Conservation (phyloP, 2,113 vertebrate species). For the Electrona antarctica region DNA sequence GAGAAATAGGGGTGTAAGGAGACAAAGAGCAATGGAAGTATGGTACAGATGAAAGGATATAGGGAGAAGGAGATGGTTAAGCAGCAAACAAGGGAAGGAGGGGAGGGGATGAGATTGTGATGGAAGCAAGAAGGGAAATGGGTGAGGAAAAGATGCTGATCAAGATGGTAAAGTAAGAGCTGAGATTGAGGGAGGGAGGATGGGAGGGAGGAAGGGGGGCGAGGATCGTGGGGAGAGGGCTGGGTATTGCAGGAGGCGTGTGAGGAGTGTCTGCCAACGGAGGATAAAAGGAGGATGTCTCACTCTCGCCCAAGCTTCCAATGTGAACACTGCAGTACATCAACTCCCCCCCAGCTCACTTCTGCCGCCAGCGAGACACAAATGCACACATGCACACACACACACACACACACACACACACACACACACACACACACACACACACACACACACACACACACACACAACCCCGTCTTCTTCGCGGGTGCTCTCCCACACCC, state of each 20-base stretch:
- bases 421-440: neutral
- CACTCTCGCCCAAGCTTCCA: constrained; percentile 48
- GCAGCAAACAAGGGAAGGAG: neutral
- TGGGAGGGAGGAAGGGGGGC: constrained; percentile 9
- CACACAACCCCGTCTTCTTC: constrained; percentile 11
- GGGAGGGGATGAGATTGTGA: neutral
- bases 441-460: too few species aligned
- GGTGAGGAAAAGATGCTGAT: neutral
- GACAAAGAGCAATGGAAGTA: too few species aligned
- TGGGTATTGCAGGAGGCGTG: constrained; percentile 33
- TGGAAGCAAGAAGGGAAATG: neutral
- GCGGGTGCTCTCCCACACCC: constrained; percentile 41
- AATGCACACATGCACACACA: constrained; percentile 26
- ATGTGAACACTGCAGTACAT: constrained; percentile 67
- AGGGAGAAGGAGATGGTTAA: too few species aligned
- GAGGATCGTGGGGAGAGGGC: neutral
- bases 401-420: neutral
- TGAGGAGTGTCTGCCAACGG: constrained; percentile 62
- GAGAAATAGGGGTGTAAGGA: neutral
- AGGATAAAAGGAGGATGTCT: constrained; percentile 60
- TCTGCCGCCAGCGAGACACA: constrained; percentile 65
- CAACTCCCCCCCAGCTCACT: constrained; percentile 45
- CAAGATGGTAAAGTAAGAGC: neutral
- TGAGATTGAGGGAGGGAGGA: neutral
- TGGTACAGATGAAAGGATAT: too few species aligned